Percentiles rank a stretch among this genome's conserved stretches.
Evolutionary conservation across 2,113 vertebrate genomes (phyloP).

Genomic region (Ramphastos sulfuratus): DNA sequence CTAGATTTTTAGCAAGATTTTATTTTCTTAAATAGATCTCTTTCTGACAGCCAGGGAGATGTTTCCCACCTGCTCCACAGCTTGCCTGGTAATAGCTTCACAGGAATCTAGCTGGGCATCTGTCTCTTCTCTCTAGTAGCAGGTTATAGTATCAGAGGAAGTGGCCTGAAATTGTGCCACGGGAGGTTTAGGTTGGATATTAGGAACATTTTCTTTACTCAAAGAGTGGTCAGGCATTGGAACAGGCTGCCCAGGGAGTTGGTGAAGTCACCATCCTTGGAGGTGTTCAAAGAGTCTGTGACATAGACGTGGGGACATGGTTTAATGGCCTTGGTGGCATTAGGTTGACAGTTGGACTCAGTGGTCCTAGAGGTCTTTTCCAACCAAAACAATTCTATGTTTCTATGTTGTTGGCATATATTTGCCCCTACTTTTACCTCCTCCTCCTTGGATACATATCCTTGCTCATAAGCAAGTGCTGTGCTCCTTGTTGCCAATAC

Average conservation of each 20-base stretch:
- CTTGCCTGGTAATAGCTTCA: background rate
- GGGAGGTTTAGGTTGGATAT: too few species aligned
- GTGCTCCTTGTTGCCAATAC: background rate
- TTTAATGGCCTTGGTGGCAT: too few species aligned
- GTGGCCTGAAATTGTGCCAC: too few species aligned
- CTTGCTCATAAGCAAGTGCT: background rate
- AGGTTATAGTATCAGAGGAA: too few species aligned
- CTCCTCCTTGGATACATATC: background rate
- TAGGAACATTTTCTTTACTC: too few species aligned
- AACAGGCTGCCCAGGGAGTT: too few species aligned
- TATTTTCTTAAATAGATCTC: background rate
- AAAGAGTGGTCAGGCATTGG: too few species aligned
- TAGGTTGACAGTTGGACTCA: too few species aligned
- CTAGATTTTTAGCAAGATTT: background rate
- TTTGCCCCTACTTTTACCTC: background rate
- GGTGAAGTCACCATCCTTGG: too few species aligned
- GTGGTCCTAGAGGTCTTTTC: too few species aligned
- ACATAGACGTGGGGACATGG: too few species aligned
- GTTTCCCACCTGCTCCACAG: background rate
- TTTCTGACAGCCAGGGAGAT: background rate
- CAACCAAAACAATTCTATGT: background rate
- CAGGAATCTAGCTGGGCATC: background rate
- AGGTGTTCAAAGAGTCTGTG: too few species aligned
- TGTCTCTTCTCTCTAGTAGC: background rate
- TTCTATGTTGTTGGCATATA: rapidly evolving